Conservation (phyloP, 2,888 invertebrate species). For the Alviniconcha strummeri region DNA sequence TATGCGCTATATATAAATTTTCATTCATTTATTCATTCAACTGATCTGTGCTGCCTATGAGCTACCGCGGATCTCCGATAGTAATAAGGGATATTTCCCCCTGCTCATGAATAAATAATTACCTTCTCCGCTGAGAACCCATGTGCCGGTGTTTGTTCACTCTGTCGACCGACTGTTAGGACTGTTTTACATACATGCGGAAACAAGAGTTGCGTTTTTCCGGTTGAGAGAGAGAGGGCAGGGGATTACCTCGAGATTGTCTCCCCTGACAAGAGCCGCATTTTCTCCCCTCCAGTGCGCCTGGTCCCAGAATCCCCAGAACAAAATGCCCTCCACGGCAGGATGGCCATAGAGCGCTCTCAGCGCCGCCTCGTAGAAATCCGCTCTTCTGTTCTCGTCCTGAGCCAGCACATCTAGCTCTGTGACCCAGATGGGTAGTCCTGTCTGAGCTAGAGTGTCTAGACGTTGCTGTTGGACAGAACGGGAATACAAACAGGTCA, state of each 20-base stretch:
- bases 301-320: conserved; percentile 45
- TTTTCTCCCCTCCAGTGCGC: conserved; percentile 25
- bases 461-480: conserved; percentile 38
- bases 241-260: conserved; percentile 31
- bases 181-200: too few species aligned
- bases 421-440: conserved; percentile 50
- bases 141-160: too few species aligned
- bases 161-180: too few species aligned
- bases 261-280: conserved; percentile 37
- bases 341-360: conserved; percentile 42
- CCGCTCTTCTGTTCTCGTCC: conserved; percentile 44
- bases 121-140: too few species aligned
- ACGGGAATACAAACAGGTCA: neutral
- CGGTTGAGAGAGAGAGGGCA: neutral
- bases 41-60: too few species aligned
- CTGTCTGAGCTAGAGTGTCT: conserved; percentile 45
- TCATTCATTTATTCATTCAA: too few species aligned
- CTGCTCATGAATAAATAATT: too few species aligned
- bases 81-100: too few species aligned
- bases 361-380: conserved; percentile 40
- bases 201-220: too few species aligned
- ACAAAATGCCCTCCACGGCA: conserved; percentile 40
- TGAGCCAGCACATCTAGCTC: conserved; percentile 42
- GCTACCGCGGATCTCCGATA: too few species aligned
- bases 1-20: too few species aligned